phyloP scores from a whole-genome alignment of 2,888 invertebrate genomes.

The Macropis europaea region DNA sequence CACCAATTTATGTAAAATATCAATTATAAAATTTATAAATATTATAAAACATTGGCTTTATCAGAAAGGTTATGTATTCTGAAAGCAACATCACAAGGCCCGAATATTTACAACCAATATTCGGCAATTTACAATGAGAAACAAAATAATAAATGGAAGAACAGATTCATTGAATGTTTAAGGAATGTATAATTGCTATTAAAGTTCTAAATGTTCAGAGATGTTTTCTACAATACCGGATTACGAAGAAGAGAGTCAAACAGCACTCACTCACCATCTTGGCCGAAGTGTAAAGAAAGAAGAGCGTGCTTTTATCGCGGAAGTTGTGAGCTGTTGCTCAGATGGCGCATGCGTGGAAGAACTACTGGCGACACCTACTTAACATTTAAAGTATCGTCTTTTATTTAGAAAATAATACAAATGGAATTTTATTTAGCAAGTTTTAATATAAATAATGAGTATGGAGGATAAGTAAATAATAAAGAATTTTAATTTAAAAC shows the following conservation, averaged over 20 bases:
- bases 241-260: slow-evolving; percentile 13
- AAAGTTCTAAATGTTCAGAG: slow-evolving; percentile 39
- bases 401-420: neutral
- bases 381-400: too few species aligned
- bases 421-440: too few species aligned
- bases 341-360: slow-evolving; percentile 1
- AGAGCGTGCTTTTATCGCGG: neutral
- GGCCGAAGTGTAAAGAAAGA: slow-evolving; percentile 60
- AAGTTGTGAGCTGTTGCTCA: neutral
- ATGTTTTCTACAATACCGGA: slow-evolving; percentile 59
- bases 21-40: neutral
- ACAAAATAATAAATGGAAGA: slow-evolving; percentile 22
- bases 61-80: slow-evolving; percentile 14
- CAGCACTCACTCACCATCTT: slow-evolving; percentile 72
- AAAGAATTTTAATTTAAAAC: too few species aligned
- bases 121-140: neutral
- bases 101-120: neutral
- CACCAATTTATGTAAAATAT: neutral
- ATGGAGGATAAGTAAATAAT: too few species aligned
- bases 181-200: neutral
- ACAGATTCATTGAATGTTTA: neutral
- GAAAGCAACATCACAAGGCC: neutral
- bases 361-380: too few species aligned
- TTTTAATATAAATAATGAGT: too few species aligned
- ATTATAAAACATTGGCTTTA: neutral